phyloP scores from a whole-genome alignment of 2,113 vertebrate species.

The Malaclemys terrapin region DNA sequence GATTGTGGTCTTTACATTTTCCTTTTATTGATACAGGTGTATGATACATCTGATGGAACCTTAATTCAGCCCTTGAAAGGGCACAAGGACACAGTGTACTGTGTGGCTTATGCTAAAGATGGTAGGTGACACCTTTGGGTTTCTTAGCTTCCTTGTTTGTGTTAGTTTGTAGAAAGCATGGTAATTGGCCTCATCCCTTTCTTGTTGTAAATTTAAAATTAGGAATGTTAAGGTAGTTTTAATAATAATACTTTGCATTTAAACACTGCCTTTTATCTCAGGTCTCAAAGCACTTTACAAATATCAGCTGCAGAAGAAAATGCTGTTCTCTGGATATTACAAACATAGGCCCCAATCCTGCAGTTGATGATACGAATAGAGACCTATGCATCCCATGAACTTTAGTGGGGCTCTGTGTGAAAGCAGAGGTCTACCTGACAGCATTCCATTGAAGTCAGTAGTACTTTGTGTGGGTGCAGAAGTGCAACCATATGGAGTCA shows the following conservation, averaged over 20 bases:
- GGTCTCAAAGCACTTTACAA: no score
- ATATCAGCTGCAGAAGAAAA: not conserved
- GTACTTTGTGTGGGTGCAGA: fast-evolving
- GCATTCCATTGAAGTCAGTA: fast-evolving
- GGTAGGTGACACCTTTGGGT: conserved; percentile 77
- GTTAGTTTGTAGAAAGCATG: not conserved
- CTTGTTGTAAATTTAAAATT: fast-evolving
- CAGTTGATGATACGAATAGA: not conserved
- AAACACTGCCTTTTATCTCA: not conserved
- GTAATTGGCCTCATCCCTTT: fast-evolving
- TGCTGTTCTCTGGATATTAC: fast-evolving
- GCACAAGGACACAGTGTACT: conserved; percentile 96
- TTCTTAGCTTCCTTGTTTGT: not conserved
- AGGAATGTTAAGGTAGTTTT: fast-evolving
- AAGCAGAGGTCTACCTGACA: not conserved
- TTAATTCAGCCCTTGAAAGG: conserved; percentile 95
- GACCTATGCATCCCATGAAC: not conserved
- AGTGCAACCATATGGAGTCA: not conserved
- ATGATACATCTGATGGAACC: conserved; percentile 94
- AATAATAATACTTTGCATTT: not conserved
- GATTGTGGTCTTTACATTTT: not conserved
- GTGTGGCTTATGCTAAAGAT: conserved; percentile 97
- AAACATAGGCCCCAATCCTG: fast-evolving
- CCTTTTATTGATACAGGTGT: conserved; percentile 84
- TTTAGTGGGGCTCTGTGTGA: fast-evolving